Percentiles rank a stretch among this genome's conserved stretches.
These are phyloP conservation scores for Leptobrachium leishanense DNA, from an alignment of 2,113 vertebrate species.

Conservation along the genomic window DNA sequence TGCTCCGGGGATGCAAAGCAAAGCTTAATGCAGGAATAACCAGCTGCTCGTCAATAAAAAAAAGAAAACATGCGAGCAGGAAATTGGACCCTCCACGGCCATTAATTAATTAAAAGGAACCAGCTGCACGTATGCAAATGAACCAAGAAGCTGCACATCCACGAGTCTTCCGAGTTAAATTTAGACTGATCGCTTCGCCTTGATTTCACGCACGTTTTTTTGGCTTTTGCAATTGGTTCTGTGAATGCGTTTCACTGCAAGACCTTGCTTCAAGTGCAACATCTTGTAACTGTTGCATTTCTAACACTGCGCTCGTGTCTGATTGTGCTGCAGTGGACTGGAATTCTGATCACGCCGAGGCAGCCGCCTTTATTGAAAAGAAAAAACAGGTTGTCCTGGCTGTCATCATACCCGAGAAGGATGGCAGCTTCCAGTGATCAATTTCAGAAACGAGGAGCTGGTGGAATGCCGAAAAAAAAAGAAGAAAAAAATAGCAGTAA, in stretches of 20 bases:
- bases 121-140: slow-evolving; percentile 37
- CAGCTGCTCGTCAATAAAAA: slow-evolving; percentile 29
- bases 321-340: too few species aligned
- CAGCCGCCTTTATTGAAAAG: too few species aligned
- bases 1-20: slow-evolving; percentile 25
- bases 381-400: too few species aligned
- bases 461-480: too few species aligned
- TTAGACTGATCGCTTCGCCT: neutral
- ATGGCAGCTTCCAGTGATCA: too few species aligned
- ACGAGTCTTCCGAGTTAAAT: neutral
- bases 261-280: too few species aligned
- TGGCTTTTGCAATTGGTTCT: neutral
- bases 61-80: slow-evolving; percentile 19
- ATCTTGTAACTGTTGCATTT: too few species aligned
- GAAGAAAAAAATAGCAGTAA: too few species aligned
- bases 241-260: neutral
- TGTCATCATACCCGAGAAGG: too few species aligned
- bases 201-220: slow-evolving; percentile 3
- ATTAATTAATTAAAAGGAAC: slow-evolving; percentile 42
- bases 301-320: too few species aligned
- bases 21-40: slow-evolving; percentile 28
- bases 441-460: too few species aligned
- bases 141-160: neutral
- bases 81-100: slow-evolving; percentile 24
- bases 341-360: too few species aligned